A percentile compares a stretch with the other conserved stretches of the same genome.
Evolutionary conservation across 2,113 vertebrate genomes (phyloP).

Genomic region (Reinhardtius hippoglossoides): DNA sequence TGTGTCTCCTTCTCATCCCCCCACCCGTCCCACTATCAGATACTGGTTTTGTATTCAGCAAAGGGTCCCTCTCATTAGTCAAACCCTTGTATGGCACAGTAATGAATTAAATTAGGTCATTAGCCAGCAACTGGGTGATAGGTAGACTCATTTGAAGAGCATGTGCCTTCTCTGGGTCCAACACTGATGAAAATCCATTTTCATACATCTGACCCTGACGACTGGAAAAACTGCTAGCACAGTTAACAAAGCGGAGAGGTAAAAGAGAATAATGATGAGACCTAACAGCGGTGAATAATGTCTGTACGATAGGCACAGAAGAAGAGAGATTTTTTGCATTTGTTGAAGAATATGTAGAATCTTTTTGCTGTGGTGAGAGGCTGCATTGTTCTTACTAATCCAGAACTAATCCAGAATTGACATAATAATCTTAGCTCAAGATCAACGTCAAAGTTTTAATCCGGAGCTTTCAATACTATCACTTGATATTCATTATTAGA

Average conservation of each 20-base stretch:
- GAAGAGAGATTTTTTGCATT: neutral
- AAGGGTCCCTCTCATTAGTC: slow-evolving; percentile 69
- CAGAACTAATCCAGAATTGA: too few relatives aligned
- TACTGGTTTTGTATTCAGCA: slow-evolving; percentile 54
- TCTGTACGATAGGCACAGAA: neutral
- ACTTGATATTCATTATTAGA: too few relatives aligned
- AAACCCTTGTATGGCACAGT: slow-evolving; percentile 56
- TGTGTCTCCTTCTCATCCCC: neutral
- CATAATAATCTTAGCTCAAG: too few relatives aligned
- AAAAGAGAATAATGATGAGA: slow-evolving; percentile 10
- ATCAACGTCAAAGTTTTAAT: too few relatives aligned
- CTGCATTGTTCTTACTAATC: too few relatives aligned
- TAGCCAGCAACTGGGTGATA: slow-evolving; percentile 60
- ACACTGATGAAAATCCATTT: slow-evolving; percentile 54
- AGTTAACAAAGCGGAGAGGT: slow-evolving; percentile 8
- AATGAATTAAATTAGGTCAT: slow-evolving; percentile 74
- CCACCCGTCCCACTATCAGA: slow-evolving; percentile 18
- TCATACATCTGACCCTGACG: slow-evolving; percentile 34
- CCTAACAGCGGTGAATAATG: neutral
- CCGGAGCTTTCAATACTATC: too few relatives aligned
- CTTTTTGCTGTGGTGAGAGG: too few relatives aligned
- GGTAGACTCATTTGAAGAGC: slow-evolving; percentile 60
- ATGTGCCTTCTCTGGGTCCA: slow-evolving; percentile 55
- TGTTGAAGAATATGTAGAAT: too few relatives aligned
- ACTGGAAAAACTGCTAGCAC: slow-evolving; percentile 5